Evolutionary conservation across 2,113 vertebrate genomes (phyloP).

Genomic region (Pipra filicauda): DNA sequence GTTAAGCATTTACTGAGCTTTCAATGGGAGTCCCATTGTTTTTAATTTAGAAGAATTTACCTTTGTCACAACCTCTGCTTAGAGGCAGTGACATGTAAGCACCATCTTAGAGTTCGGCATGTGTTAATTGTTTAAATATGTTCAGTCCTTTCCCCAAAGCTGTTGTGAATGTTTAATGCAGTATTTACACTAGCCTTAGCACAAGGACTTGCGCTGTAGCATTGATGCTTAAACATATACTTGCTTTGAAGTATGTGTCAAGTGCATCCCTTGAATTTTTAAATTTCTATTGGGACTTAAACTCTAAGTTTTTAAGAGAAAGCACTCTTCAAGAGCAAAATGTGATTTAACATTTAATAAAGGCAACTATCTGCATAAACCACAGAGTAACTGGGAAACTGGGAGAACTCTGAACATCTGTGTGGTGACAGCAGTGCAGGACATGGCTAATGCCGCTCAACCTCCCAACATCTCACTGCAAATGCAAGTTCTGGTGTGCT

Average conservation of each 20-base stretch:
- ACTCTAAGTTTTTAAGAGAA: not conserved
- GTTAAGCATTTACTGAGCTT: constrained; percentile 14
- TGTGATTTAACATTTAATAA: constrained; percentile 16
- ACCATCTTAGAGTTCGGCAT: constrained; percentile 25
- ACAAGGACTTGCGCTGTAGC: not conserved
- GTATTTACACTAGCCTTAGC: constrained; percentile 54
- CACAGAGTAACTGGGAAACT: not conserved
- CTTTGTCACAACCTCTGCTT: constrained; percentile 54
- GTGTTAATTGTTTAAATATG: constrained; percentile 59
- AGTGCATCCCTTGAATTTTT: not conserved
- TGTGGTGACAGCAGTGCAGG: not conserved
- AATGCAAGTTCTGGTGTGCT: not conserved
- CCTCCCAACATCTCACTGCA: not conserved
- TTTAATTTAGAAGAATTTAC: constrained; percentile 55
- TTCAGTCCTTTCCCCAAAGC: constrained; percentile 55
- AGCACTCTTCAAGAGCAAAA: not conserved
- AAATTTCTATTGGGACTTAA: not conserved
- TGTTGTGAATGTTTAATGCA: constrained; percentile 56
- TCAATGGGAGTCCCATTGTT: constrained; percentile 7
- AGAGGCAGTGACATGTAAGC: constrained; percentile 16
- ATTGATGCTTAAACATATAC: not conserved
- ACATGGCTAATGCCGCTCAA: not conserved
- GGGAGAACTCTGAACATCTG: constrained; percentile 23
- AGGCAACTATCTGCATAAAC: not conserved
- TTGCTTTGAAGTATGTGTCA: not conserved